These are phyloP conservation scores for Oxyura jamaicensis DNA, from an alignment of 2,113 vertebrate species.

Conservation along the genomic window DNA sequence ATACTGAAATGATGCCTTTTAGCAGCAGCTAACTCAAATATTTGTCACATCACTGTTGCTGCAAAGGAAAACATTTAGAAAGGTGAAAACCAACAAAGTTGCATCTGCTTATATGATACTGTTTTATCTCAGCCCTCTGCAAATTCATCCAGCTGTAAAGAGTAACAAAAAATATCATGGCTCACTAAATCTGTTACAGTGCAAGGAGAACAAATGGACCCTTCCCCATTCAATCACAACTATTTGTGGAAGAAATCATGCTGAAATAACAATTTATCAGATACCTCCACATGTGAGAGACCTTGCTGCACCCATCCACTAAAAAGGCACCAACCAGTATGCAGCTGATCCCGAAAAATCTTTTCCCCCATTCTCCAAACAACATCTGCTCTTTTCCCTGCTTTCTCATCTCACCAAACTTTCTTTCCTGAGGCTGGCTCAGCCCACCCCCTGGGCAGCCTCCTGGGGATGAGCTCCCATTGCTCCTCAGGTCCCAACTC, in stretches of 20 bases:
- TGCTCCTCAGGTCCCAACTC: accelerated
- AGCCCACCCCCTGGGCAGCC: neutral
- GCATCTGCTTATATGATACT: neutral
- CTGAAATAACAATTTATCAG: neutral
- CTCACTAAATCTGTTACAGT: constrained; percentile 19
- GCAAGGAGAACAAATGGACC: constrained; percentile 11
- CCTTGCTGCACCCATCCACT: neutral
- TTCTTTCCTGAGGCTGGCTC: neutral
- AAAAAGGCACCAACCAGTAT: neutral
- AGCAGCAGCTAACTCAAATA: neutral
- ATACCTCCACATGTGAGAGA: neutral
- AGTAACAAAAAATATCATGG: constrained; percentile 14
- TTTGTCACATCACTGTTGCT: neutral
- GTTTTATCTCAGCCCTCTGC: constrained; percentile 4
- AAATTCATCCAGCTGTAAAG: constrained; percentile 15
- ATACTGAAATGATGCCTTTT: neutral
- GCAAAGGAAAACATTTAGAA: neutral
- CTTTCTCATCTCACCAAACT: neutral
- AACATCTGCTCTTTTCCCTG: neutral
- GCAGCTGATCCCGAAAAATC: neutral
- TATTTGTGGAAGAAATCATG: constrained; percentile 37
- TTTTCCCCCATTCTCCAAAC: neutral
- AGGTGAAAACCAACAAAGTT: neutral
- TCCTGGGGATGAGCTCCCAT: neutral
- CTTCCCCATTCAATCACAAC: neutral